Base-by-base conservation (phyloP, 2,797 vertebrate species). In the Menidia menidia region DNA sequence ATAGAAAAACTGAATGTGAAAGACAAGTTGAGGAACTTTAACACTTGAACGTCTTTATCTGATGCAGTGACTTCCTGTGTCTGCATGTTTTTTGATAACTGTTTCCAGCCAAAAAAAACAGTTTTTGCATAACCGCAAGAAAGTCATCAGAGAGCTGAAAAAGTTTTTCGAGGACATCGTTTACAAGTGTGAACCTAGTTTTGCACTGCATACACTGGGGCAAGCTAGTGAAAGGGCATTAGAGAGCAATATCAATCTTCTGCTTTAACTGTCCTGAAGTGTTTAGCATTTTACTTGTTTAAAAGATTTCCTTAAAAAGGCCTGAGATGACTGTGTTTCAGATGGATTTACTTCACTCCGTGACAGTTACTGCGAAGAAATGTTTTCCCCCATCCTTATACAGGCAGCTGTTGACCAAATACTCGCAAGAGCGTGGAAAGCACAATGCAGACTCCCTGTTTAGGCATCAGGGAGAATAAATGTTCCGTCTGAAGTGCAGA, bases 391-490 rank as follows among this genome's bases (percentile, higher is more conserved):
- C 44, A 32, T 70, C 31, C 56, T 54, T 77, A 60, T 83, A 65
- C 35, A 60, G 56, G 58, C 39, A 18, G 44, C 16, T 44, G 51
- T 44, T 4, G 48, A 51, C 60, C 79, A 63, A 81, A 58, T 31
- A 39, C 31, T 76, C 53, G 61, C 45, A 48, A 30, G 14, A 63
- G 59, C 65, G 60, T 58, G 68, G 33, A 73, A 64, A 71, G 44
- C 56, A 73, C 16, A 6, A 47, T 54, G 48, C 32, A 52, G 48
- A 43, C 59, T 74, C 25, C 33, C 14, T 72, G 53, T 90, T 73
- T 76, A 74, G 67, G 58, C 64, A 78, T 32, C 64, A 54, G 44
- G 31, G 73, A 82, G 78, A 65, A 80, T 78, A 73, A 68, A 84
- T 64, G 66, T 75, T 85, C 53, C 68, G 45, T 62, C 11, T 10